These are phyloP conservation scores for Bradypodion ventrale DNA, from an alignment of 2,797 vertebrate genomes.

Conservation along the genomic window DNA sequence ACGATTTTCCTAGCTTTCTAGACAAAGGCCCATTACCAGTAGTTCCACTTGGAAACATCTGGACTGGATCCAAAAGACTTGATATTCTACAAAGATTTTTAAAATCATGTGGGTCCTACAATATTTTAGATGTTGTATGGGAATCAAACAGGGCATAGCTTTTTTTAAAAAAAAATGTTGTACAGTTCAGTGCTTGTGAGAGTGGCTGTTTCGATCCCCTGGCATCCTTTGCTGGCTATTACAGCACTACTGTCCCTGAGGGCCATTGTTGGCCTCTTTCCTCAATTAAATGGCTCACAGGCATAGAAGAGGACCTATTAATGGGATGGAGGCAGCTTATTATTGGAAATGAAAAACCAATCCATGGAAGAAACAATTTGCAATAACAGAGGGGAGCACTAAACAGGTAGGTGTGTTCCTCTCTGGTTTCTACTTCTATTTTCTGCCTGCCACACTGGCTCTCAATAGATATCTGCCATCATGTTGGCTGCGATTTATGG, in stretches of 20 bases:
- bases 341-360: too few species aligned
- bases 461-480: too few species aligned
- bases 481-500: too few species aligned
- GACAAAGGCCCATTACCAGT: not conserved
- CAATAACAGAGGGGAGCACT: too few species aligned
- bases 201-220: too few species aligned
- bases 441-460: too few species aligned
- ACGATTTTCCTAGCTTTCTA: not conserved
- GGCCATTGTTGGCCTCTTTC: not conserved
- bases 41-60: not conserved
- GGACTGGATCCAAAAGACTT: too few species aligned
- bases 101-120: not conserved
- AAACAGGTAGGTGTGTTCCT: too few species aligned
- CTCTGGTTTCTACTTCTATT: too few species aligned
- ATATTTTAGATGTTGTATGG: not conserved
- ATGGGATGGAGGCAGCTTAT: not conserved
- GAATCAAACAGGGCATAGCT: too few species aligned
- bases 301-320: too few species aligned
- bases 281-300: not conserved
- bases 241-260: not conserved
- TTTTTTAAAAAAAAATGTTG: not conserved
- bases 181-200: not conserved
- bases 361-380: too few species aligned
- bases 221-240: not conserved
- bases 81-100: not conserved